These are phyloP conservation scores for Silurus meridionalis DNA, from an alignment of 2,113 vertebrate genomes.

Conservation along the genomic window DNA sequence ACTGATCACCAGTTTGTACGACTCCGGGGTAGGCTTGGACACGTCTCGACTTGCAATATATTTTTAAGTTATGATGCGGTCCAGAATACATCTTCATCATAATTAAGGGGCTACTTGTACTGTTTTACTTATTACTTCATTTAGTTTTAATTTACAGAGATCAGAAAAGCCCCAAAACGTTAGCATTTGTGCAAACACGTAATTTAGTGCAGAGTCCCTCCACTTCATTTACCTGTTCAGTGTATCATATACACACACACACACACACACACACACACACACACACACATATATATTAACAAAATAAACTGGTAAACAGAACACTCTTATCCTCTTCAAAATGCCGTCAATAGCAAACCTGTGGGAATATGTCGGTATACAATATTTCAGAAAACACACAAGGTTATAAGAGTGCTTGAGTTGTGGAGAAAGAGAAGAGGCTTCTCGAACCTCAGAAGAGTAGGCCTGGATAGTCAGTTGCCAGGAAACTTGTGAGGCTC, in stretches of 20 bases:
- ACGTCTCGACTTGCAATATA: too few species aligned
- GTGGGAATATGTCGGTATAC: not conserved
- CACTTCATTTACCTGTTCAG: not conserved
- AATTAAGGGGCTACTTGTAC: too few species aligned
- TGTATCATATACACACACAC: too few species aligned
- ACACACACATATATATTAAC: not conserved
- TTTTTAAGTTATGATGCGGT: too few species aligned
- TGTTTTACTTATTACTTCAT: too few species aligned
- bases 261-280: not conserved
- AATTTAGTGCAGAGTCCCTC: not conserved
- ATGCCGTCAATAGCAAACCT: not conserved
- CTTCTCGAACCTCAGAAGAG: slow-evolving; percentile 7
- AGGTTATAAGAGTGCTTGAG: slow-evolving; percentile 9
- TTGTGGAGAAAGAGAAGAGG: slow-evolving; percentile 21
- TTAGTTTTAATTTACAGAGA: too few species aligned
- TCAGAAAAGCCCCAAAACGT: too few species aligned
- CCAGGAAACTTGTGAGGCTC: slow-evolving; percentile 24
- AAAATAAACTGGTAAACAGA: not conserved
- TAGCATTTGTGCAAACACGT: too few species aligned
- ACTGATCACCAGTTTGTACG: too few species aligned
- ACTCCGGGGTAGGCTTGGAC: too few species aligned
- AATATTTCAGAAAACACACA: not conserved
- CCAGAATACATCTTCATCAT: too few species aligned
- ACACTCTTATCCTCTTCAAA: not conserved
- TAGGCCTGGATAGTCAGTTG: slow-evolving; percentile 10